Percentiles rank a stretch among this genome's conserved stretches.
These are phyloP conservation scores for Coptodon bakossiorum DNA, from an alignment of 2,113 vertebrate genomes.

Conservation along the genomic window DNA sequence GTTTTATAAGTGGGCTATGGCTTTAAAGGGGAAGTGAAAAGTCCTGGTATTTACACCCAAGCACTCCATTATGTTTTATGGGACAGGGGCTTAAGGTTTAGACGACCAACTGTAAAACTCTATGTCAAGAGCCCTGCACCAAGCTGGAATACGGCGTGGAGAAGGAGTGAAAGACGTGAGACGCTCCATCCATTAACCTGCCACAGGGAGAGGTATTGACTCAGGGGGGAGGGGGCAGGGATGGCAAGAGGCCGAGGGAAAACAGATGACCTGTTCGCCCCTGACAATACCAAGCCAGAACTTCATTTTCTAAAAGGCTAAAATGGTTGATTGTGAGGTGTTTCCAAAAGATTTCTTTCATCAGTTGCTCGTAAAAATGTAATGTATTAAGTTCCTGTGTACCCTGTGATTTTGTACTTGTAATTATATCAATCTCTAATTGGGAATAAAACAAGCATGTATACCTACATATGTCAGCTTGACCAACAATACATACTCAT, in stretches of 20 bases:
- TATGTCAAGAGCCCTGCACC: constrained; percentile 39
- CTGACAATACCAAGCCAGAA: constrained; percentile 12
- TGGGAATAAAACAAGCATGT: neutral
- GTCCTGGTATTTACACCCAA: constrained; percentile 56
- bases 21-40: constrained; percentile 63
- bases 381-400: neutral
- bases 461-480: neutral
- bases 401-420: neutral
- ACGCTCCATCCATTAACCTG: constrained; percentile 52
- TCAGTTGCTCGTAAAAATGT: neutral
- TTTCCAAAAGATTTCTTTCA: neutral
- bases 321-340: neutral
- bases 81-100: constrained; percentile 56
- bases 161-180: constrained; percentile 29
- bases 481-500: neutral
- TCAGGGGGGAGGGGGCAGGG: neutral
- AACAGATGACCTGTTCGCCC: constrained; percentile 42
- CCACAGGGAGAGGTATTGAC: constrained; percentile 50
- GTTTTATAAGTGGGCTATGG: constrained; percentile 52
- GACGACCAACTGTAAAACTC: constrained; percentile 63
- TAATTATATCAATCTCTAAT: neutral
- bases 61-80: constrained; percentile 70
- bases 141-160: constrained; percentile 12
- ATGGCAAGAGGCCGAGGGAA: constrained; percentile 24
- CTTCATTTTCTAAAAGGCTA: constrained; percentile 20